These are phyloP conservation scores for Chionis minor DNA, from an alignment of 2,113 vertebrate species.

Conservation along the genomic window DNA sequence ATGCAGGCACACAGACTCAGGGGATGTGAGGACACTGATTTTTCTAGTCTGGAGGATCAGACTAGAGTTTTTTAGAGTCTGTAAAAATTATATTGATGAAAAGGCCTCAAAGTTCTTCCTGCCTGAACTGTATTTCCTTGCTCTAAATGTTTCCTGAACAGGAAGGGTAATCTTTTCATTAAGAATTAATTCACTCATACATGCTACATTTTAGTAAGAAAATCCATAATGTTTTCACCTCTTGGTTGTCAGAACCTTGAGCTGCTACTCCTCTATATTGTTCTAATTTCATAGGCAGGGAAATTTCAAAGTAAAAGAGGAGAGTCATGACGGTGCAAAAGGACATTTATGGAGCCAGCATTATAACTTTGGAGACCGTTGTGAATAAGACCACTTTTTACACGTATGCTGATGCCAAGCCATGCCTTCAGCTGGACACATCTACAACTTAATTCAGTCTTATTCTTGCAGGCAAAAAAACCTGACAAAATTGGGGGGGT, in stretches of 20 bases:
- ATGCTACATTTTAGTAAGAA: background rate
- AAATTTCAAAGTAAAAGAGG: background rate
- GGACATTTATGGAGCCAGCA: background rate
- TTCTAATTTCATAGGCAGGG: background rate
- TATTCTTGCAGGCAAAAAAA: background rate
- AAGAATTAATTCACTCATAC: background rate
- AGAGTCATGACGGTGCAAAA: background rate
- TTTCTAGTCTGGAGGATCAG: background rate
- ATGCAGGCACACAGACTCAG: background rate
- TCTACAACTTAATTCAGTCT: background rate
- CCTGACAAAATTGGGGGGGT: background rate
- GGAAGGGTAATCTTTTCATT: background rate
- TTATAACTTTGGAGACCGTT: background rate
- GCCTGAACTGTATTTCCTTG: background rate
- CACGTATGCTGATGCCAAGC: background rate
- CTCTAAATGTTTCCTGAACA: background rate
- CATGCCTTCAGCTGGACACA: background rate
- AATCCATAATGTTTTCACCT: background rate
- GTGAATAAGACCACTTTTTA: background rate
- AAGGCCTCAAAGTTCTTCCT: background rate
- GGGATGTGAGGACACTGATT: background rate
- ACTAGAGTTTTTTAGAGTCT: background rate
- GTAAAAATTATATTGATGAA: background rate
- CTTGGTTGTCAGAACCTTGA: background rate
- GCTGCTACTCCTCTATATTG: background rate